Evolutionary conservation across 2,797 vertebrate species (phyloP).

Genomic region (Paedocypris micromegethes): DNA sequence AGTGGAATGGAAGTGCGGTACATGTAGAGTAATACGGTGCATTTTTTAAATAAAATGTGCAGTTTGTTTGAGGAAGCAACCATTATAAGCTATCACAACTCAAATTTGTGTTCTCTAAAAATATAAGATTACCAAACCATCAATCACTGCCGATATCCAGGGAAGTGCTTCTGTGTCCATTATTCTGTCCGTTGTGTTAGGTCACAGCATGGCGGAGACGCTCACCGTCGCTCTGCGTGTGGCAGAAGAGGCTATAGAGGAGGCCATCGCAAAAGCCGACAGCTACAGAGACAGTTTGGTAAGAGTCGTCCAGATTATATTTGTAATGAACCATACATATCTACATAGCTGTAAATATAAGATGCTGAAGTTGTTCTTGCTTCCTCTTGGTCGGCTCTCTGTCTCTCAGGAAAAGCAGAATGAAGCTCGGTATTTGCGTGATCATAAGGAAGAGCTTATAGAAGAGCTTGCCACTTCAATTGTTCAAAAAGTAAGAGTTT

Average conservation of each 20-base stretch:
- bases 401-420: slow-evolving; percentile 81
- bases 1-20: no score
- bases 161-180: no score
- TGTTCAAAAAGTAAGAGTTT: slow-evolving; percentile 79
- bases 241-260: slow-evolving; percentile 95
- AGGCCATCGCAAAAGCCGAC: slow-evolving; percentile 92
- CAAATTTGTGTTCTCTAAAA: no score
- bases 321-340: background rate
- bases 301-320: slow-evolving; percentile 42
- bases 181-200: slow-evolving; percentile 54
- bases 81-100: no score
- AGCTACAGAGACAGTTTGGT: slow-evolving; percentile 91
- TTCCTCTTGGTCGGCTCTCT: background rate
- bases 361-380: background rate
- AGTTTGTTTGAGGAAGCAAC: no score
- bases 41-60: no score
- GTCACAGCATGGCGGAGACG: slow-evolving; percentile 94
- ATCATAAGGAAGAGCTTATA: slow-evolving; percentile 85
- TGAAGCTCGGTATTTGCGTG: slow-evolving; percentile 83
- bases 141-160: no score
- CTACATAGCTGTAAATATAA: background rate
- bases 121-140: no score
- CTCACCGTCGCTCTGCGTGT: slow-evolving; percentile 91
- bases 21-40: no score
- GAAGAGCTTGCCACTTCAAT: slow-evolving; percentile 91